These are phyloP conservation scores for Drosophila triauraria DNA, from an alignment of 1,140 invertebrate genomes.

Conservation along the genomic window DNA sequence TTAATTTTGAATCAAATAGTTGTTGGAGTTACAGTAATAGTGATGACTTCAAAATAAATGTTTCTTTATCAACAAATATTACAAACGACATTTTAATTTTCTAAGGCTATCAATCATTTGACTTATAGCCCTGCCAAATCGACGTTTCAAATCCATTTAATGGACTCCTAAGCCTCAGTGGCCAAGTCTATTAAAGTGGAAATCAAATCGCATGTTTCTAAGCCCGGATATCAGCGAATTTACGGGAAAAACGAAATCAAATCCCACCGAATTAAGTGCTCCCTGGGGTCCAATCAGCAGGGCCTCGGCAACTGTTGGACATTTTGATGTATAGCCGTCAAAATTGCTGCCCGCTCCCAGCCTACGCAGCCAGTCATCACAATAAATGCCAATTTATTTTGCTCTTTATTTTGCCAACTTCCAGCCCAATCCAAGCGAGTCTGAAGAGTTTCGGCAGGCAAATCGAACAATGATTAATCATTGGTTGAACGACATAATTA, in stretches of 20 bases:
- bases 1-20: no score
- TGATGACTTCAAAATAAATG: no score
- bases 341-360: constrained; percentile 17
- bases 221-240: constrained; percentile 10
- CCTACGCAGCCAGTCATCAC: constrained; percentile 45
- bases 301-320: constrained; percentile 48
- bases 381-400: constrained; percentile 75
- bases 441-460: constrained; percentile 25
- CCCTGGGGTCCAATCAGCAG: constrained; percentile 55
- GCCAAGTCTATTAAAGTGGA: constrained; percentile 25
- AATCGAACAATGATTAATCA: constrained; percentile 75
- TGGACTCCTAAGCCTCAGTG: constrained; percentile 20
- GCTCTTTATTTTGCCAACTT: constrained; percentile 26
- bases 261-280: constrained; percentile 55
- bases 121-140: background rate
- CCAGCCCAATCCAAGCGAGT: constrained; percentile 3
- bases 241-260: constrained; percentile 25
- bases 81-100: background rate
- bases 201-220: constrained; percentile 16
- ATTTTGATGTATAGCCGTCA: constrained; percentile 53
- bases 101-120: background rate
- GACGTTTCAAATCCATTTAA: constrained; percentile 19
- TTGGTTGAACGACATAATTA: constrained; percentile 69
- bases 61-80: background rate
- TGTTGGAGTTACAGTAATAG: no score